Evolutionary conservation across 2,113 vertebrate genomes (phyloP).

Genomic region (Platycercus adscitus): DNA sequence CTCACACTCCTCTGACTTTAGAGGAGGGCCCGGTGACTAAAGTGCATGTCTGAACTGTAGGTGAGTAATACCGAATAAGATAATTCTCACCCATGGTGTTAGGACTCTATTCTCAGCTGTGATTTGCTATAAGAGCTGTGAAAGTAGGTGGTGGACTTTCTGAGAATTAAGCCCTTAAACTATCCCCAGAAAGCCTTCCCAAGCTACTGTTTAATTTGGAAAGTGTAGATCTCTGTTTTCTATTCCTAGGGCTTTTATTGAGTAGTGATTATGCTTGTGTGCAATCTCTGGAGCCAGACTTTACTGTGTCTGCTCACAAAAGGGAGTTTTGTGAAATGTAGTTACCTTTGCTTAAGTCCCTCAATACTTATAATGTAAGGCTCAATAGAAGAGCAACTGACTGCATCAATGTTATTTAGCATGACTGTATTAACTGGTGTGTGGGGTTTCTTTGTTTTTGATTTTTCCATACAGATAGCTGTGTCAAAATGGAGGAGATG

Average conservation of each 20-base stretch:
- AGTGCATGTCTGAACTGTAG: background rate
- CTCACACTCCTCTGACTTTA: background rate
- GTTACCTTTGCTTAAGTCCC: background rate
- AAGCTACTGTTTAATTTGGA: background rate
- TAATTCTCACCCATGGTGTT: background rate
- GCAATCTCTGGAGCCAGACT: background rate
- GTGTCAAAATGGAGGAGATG: slow-evolving; percentile 60
- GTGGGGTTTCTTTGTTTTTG: background rate
- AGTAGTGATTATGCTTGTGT: background rate
- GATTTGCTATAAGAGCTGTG: slow-evolving; percentile 6
- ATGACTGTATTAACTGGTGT: background rate
- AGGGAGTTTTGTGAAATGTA: background rate
- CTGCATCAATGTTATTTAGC: background rate
- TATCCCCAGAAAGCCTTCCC: background rate
- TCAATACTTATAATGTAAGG: background rate
- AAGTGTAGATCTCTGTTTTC: background rate
- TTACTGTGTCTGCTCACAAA: background rate
- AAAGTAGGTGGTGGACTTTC: background rate
- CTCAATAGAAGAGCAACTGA: background rate
- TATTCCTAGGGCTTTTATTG: background rate
- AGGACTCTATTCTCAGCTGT: background rate
- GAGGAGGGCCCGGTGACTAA: background rate
- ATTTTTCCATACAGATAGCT: slow-evolving; percentile 55
- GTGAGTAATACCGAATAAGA: background rate
- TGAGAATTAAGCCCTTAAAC: background rate